These are phyloP conservation scores for Channa striata DNA, from an alignment of 2,797 vertebrate species.

Conservation along the genomic window DNA sequence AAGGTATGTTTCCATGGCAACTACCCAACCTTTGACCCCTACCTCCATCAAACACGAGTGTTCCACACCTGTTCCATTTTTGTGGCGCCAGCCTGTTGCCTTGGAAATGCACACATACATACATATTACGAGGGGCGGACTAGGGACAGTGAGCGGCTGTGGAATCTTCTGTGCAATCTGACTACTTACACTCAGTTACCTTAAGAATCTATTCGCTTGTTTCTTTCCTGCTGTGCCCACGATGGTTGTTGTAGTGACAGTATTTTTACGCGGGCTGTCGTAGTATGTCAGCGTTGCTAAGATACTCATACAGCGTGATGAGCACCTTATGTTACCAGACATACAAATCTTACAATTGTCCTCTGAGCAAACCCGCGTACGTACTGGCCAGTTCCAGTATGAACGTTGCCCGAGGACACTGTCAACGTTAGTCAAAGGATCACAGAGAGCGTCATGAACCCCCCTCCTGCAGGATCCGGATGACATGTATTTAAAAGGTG, in stretches of 20 bases:
- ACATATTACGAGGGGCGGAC: conserved; percentile 52
- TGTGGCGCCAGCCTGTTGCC: conserved; percentile 65
- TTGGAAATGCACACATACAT: conserved; percentile 62
- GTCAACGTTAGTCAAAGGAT: conserved; percentile 30
- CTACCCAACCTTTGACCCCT: conserved; percentile 69
- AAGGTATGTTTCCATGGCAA: conserved; percentile 71
- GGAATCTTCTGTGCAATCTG: conserved; percentile 68
- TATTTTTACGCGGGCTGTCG: not conserved
- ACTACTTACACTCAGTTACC: conserved; percentile 17
- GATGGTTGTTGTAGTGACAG: not conserved
- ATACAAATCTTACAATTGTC: not conserved
- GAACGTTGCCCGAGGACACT: not conserved
- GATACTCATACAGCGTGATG: not conserved
- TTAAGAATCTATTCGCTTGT: not conserved
- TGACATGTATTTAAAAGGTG: conserved; percentile 41
- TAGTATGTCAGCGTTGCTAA: not conserved
- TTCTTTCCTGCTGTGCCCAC: not conserved
- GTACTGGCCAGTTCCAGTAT: not conserved
- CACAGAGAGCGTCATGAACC: conserved; percentile 12
- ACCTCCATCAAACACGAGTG: conserved; percentile 55
- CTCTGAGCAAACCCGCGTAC: not conserved
- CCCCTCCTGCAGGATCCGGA: conserved; percentile 28
- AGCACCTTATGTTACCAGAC: not conserved
- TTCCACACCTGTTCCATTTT: conserved; percentile 75
- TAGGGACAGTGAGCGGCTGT: conserved; percentile 61